These are phyloP conservation scores for Chaenodraco wilsoni DNA, from an alignment of 2,797 vertebrate genomes.

Conservation along the genomic window DNA sequence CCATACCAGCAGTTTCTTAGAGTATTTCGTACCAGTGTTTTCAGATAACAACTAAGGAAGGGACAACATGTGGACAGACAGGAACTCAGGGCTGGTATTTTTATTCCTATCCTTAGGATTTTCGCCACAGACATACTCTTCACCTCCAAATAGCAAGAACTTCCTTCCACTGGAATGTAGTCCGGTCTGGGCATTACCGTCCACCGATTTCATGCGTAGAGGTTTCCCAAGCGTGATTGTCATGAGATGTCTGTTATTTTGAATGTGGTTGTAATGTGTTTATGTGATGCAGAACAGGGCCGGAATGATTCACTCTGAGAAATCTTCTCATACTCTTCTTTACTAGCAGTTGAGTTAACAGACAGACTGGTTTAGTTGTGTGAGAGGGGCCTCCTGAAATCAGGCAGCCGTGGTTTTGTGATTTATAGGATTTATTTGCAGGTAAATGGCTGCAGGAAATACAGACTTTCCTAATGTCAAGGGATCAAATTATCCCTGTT, in stretches of 20 bases:
- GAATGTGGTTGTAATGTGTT: slow-evolving; percentile 26
- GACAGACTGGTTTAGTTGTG: slow-evolving; percentile 13
- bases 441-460: slow-evolving; percentile 57
- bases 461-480: slow-evolving; percentile 49
- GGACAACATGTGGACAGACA: slow-evolving; percentile 57
- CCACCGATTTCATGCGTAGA: slow-evolving; percentile 31
- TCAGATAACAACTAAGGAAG: slow-evolving; percentile 54
- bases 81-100: slow-evolving; percentile 64
- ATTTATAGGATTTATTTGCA: slow-evolving; percentile 68
- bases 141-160: slow-evolving; percentile 41
- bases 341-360: not conserved
- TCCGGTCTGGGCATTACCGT: slow-evolving; percentile 16
- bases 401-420: slow-evolving; percentile 34
- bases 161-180: slow-evolving; percentile 60
- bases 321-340: slow-evolving; percentile 7
- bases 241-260: slow-evolving; percentile 15
- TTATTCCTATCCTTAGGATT: slow-evolving; percentile 58
- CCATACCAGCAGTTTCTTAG: slow-evolving; percentile 34
- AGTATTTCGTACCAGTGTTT: slow-evolving; percentile 57
- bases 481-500: slow-evolving; percentile 45
- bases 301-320: slow-evolving; percentile 11
- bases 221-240: slow-evolving; percentile 17
- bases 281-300: slow-evolving; percentile 25
- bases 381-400: slow-evolving; percentile 19
- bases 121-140: slow-evolving; percentile 39